Evolutionary conservation across 2,797 vertebrate genomes (phyloP).

Genomic region (Mionectes olivaceus): DNA sequence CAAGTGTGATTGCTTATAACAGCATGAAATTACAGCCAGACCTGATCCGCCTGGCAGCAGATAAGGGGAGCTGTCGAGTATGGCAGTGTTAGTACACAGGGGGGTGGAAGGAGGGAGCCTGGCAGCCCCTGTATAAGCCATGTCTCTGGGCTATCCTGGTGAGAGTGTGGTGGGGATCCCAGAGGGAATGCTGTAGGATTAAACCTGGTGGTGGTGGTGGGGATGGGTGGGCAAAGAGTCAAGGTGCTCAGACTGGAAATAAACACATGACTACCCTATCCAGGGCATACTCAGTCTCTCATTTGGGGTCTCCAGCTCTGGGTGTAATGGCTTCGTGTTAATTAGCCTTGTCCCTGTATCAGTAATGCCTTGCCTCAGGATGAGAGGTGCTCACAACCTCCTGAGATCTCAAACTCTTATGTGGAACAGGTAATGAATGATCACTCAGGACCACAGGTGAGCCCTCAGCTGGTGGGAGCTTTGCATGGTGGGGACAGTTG

Average conservation of each 20-base stretch:
- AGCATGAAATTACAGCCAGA: slow-evolving; percentile 45
- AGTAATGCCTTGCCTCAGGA: too few species aligned
- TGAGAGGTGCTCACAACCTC: background rate
- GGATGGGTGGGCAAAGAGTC: background rate
- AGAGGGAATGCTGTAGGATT: background rate
- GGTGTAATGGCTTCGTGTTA: background rate
- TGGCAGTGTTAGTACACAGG: background rate
- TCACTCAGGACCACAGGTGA: background rate
- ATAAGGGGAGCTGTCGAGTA: background rate
- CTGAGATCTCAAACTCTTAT: background rate
- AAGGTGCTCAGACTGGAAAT: background rate
- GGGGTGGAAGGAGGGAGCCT: background rate
- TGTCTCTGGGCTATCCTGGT: accelerated
- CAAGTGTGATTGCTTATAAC: slow-evolving; percentile 35
- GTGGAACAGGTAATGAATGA: background rate
- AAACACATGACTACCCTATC: accelerated
- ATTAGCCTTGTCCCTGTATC: background rate
- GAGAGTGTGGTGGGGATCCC: background rate
- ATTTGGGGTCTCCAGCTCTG: background rate
- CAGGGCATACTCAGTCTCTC: background rate
- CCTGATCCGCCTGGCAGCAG: slow-evolving; percentile 22
- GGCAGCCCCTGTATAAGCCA: background rate
- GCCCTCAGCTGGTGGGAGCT: background rate
- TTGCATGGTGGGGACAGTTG: background rate
- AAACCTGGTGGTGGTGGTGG: background rate